phyloP scores from a whole-genome alignment of 64 coral and sea anemone genomes.

The Astreopora myriophthalma region DNA sequence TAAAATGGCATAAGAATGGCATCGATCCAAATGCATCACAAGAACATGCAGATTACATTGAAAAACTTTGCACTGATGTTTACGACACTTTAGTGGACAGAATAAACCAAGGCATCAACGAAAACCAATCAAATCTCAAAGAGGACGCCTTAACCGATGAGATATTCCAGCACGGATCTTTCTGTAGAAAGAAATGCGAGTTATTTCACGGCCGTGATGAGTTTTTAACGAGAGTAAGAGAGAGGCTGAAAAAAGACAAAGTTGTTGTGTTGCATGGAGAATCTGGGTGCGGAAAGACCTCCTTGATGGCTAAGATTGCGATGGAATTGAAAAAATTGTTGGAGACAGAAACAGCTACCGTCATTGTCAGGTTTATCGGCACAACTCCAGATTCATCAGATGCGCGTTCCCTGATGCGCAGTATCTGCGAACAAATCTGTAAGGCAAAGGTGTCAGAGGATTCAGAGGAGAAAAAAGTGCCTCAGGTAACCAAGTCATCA shows the following conservation, averaged over 20 bases:
- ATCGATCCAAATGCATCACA: conserved; percentile 73
- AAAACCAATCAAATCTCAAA: conserved; percentile 55
- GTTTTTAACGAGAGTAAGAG: conserved; percentile 59
- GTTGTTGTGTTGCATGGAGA: conserved; percentile 77
- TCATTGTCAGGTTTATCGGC: conserved; percentile 85
- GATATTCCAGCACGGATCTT: conserved; percentile 83
- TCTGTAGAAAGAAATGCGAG: conserved; percentile 91
- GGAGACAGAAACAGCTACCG: conserved; percentile 32
- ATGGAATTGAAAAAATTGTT: conserved; percentile 69
- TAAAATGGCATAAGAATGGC: conserved; percentile 84
- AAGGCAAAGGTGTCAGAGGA: conserved; percentile 31
- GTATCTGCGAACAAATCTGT: conserved; percentile 85
- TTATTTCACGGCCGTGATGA: conserved; percentile 81
- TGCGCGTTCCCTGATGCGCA: conserved; percentile 69
- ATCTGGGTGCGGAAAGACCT: conserved; percentile 96
- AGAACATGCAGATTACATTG: conserved; percentile 89
- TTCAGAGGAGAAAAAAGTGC: conserved; percentile 28
- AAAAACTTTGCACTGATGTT: conserved; percentile 78
- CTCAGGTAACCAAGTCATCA: conserved; percentile 65
- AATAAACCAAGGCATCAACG: conserved; percentile 67
- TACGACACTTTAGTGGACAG: conserved; percentile 63
- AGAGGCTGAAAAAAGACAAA: conserved; percentile 42
- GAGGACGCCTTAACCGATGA: conserved; percentile 76
- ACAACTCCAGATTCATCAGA: conserved; percentile 91
- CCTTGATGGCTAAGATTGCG: conserved; percentile 88